Percentiles rank a stretch among this genome's conserved stretches.
Conservation (phyloP, 2,888 invertebrate species). For the Blomia tropicalis region DNA sequence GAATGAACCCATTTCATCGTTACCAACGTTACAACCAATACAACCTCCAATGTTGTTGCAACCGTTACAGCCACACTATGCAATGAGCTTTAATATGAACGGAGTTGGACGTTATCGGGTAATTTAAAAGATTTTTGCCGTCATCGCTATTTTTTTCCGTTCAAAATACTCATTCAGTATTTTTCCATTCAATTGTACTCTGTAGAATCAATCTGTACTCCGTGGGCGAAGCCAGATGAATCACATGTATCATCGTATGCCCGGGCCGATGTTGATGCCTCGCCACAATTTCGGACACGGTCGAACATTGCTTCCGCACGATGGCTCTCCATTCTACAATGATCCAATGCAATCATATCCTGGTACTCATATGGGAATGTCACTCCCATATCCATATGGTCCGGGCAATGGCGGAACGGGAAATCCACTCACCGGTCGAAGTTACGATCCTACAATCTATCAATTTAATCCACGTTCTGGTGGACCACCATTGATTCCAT, state of each 20-base stretch:
- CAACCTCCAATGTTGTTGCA: too few species aligned
- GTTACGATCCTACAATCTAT: background rate
- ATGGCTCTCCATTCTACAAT: background rate
- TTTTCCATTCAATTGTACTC: too few species aligned
- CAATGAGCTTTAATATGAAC: too few species aligned
- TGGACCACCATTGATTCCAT: background rate
- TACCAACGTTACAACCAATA: too few species aligned
- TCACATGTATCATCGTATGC: background rate
- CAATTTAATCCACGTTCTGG: background rate
- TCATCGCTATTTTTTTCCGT: too few species aligned
- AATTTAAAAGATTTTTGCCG: too few species aligned
- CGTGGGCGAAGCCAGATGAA: background rate
- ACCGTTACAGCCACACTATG: too few species aligned
- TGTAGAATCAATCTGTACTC: background rate
- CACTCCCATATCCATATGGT: background rate
- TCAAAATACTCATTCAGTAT: too few species aligned
- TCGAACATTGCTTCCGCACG: background rate
- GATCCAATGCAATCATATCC: background rate
- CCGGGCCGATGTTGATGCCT: background rate
- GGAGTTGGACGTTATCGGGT: too few species aligned
- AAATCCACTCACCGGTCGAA: too few species aligned
- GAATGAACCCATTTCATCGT: too few species aligned
- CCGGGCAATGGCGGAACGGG: too few species aligned
- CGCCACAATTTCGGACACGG: background rate
- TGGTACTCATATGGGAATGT: background rate